Evolutionary conservation across 1,140 invertebrate genomes (phyloP).

Genomic region (Manduca sexta): DNA sequence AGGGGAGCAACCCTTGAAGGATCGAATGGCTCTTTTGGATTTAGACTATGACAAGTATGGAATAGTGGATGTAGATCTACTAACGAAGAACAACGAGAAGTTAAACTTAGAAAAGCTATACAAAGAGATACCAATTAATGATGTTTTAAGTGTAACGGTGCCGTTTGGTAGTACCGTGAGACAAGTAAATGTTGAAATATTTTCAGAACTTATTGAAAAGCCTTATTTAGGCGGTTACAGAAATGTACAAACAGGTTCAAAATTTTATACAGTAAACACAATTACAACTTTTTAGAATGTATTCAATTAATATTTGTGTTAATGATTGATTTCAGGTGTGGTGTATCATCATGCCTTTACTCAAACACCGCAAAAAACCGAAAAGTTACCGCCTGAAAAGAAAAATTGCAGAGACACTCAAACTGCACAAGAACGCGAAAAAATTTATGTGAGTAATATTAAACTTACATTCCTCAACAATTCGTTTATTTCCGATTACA

Average conservation of each 20-base stretch:
- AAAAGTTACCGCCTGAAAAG: constrained; percentile 64
- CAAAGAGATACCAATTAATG: constrained; percentile 64
- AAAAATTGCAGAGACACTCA: constrained; percentile 75
- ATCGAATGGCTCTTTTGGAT: constrained; percentile 53
- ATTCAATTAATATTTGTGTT: not conserved
- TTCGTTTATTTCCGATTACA: too few relatives aligned
- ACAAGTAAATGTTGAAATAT: constrained; percentile 75
- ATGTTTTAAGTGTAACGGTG: constrained; percentile 72
- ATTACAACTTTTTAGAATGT: not conserved
- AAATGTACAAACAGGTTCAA: constrained; percentile 69
- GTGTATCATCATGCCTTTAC: constrained; percentile 78
- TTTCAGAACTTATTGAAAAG: constrained; percentile 74
- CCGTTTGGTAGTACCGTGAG: constrained; percentile 60
- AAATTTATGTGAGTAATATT: constrained; percentile 37
- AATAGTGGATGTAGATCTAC: constrained; percentile 61
- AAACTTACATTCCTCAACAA: too few relatives aligned
- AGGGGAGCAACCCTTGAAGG: constrained; percentile 49
- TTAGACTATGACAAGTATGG: constrained; percentile 69
- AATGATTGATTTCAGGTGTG: constrained; percentile 32
- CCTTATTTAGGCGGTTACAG: constrained; percentile 78
- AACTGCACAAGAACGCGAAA: constrained; percentile 71
- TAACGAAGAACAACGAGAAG: constrained; percentile 56
- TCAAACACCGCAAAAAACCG: constrained; percentile 76
- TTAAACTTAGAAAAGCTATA: constrained; percentile 64
- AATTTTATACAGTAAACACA: not conserved